Evolutionary conservation across 1,140 invertebrate genomes (phyloP).

Genomic region (Sminthurides bifidus): DNA sequence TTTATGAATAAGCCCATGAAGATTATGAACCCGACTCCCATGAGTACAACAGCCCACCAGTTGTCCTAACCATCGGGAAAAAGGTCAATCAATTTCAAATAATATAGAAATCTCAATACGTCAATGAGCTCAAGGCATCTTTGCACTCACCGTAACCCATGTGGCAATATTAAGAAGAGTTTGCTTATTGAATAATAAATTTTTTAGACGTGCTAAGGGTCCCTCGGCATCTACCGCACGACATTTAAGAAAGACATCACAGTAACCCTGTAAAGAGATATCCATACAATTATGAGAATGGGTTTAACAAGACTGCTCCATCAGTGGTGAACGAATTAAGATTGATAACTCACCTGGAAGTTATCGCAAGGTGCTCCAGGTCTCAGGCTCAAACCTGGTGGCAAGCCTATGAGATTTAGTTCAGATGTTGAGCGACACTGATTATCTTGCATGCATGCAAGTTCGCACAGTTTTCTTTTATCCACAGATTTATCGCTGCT

Average conservation of each 20-base stretch:
- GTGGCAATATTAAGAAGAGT: conserved; percentile 73
- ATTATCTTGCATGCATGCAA: conserved; percentile 68
- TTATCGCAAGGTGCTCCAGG: conserved; percentile 97
- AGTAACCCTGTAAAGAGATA: conserved; percentile 64
- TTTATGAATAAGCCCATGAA: conserved; percentile 99
- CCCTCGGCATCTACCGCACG: conserved; percentile 96
- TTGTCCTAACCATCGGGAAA: conserved; percentile 50
- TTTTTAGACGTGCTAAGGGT: conserved; percentile 89
- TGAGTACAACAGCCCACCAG: conserved; percentile 93
- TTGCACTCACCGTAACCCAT: conserved; percentile 57
- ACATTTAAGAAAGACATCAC: conserved; percentile 96
- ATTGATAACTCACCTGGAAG: conserved; percentile 65
- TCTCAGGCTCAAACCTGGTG: conserved; percentile 69
- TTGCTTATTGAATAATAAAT: conserved; percentile 83
- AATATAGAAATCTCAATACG: not conserved
- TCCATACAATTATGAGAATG: not conserved
- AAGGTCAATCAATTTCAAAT: not conserved
- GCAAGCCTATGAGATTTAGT: conserved; percentile 43
- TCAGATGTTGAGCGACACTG: conserved; percentile 73
- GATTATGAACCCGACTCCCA: conserved; percentile 79
- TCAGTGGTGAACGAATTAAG: too few species aligned
- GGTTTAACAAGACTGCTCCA: too few species aligned
- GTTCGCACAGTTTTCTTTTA: conserved; percentile 80
- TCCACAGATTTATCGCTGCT: conserved; percentile 70
- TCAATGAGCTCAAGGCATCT: not conserved